Evolutionary conservation across 2,797 vertebrate species (phyloP).

Genomic region (Enteromius treurensis): DNA sequence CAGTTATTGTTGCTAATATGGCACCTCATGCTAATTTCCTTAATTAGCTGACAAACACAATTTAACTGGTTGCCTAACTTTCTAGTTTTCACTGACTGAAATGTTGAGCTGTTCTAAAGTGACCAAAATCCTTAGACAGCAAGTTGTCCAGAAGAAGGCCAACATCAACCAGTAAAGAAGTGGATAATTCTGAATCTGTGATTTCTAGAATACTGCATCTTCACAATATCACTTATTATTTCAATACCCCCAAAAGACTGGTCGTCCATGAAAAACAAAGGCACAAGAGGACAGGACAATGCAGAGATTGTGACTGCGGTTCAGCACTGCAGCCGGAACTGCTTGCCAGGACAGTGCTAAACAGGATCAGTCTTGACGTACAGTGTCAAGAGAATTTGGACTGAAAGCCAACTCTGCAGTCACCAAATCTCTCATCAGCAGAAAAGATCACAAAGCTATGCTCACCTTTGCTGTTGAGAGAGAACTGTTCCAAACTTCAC

Average conservation of each 20-base stretch:
- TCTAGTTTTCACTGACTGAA: too few relatives aligned
- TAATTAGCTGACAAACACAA: too few relatives aligned
- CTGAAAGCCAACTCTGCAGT: not conserved
- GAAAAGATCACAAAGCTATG: not conserved
- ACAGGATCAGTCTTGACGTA: not conserved
- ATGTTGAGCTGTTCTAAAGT: not conserved
- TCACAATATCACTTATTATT: not conserved
- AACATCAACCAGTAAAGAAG: not conserved
- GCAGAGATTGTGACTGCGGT: not conserved
- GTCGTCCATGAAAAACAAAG: not conserved
- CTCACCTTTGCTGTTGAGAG: not conserved
- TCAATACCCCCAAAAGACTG: too few relatives aligned
- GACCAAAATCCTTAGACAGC: not conserved
- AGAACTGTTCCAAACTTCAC: not conserved
- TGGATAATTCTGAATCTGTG: not conserved
- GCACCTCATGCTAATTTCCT: too few relatives aligned
- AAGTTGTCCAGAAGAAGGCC: not conserved
- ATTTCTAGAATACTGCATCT: not conserved
- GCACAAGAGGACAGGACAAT: not conserved
- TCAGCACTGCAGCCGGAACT: not conserved
- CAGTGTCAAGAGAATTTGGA: not conserved
- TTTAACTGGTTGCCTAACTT: too few relatives aligned
- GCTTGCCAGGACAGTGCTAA: not conserved
- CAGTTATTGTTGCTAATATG: too few relatives aligned
- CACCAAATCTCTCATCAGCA: not conserved